These are phyloP conservation scores for Norana najaformis DNA, from an alignment of 2,888 invertebrate species.

Conservation along the genomic window DNA sequence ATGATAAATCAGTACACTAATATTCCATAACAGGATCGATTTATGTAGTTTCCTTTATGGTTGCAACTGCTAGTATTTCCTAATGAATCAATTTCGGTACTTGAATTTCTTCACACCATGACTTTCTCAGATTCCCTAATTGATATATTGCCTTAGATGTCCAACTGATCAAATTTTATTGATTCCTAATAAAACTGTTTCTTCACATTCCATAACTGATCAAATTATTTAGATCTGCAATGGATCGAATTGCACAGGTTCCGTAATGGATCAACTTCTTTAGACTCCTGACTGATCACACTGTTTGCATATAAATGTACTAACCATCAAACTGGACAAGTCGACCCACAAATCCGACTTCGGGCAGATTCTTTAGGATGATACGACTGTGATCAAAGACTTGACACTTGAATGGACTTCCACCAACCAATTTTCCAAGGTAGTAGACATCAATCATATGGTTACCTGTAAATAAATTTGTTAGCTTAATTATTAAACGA, in stretches of 20 bases:
- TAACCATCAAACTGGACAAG: slow-evolving; percentile 94
- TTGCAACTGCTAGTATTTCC: not conserved
- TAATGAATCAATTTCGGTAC: not conserved
- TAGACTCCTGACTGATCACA: not conserved
- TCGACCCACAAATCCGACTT: slow-evolving; percentile 72
- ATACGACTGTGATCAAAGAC: slow-evolving; percentile 74
- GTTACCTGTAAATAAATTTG: slow-evolving; percentile 60
- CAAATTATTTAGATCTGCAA: not conserved
- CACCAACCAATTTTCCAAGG: slow-evolving; percentile 60
- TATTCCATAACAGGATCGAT: too few relatives aligned
- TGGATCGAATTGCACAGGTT: not conserved
- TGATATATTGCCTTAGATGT: not conserved
- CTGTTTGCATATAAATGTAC: slow-evolving; percentile 51
- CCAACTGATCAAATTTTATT: not conserved
- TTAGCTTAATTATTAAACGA: not conserved
- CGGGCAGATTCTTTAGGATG: slow-evolving; percentile 83
- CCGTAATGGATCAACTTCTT: not conserved
- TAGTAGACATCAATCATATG: slow-evolving; percentile 66
- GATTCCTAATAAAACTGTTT: too few relatives aligned
- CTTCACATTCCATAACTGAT: not conserved
- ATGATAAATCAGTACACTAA: too few relatives aligned
- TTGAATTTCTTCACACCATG: not conserved
- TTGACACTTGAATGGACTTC: slow-evolving; percentile 67
- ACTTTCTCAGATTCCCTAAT: not conserved
- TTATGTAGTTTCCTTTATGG: not conserved